Evolutionary conservation across 1,140 invertebrate genomes (phyloP).

Genomic region (Sitobion miscanthi): DNA sequence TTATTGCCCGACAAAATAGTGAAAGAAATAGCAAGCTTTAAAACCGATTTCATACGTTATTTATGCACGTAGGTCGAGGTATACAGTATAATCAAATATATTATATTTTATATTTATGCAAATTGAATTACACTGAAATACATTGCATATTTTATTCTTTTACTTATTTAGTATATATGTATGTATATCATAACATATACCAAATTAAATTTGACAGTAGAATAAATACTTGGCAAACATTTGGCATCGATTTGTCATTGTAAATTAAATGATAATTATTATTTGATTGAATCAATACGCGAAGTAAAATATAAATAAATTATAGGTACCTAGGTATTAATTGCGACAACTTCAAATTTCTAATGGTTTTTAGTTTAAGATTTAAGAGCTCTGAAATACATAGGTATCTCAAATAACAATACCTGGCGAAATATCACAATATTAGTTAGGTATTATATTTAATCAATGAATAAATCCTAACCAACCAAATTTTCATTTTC

Average conservation of each 20-base stretch:
- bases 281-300: not conserved
- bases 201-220: not conserved
- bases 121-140: not conserved
- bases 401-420: no score
- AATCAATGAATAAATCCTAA: not conserved
- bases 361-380: not conserved
- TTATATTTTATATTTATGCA: conserved; percentile 36
- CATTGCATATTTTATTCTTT: not conserved
- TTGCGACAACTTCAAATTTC: not conserved
- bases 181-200: not conserved
- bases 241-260: not conserved
- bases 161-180: not conserved
- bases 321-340: not conserved
- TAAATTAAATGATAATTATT: not conserved
- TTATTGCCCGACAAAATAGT: conserved; percentile 13
- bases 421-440: not conserved
- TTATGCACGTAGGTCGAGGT: not conserved
- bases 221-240: not conserved
- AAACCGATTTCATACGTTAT: conserved; percentile 24
- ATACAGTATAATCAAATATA: not conserved
- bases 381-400: not conserved
- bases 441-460: not conserved
- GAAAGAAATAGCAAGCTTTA: conserved; percentile 13
- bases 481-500: not conserved
- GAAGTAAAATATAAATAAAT: not conserved